Evolutionary conservation across 2,797 vertebrate species (phyloP).

Genomic region (Darevskia mixta): DNA sequence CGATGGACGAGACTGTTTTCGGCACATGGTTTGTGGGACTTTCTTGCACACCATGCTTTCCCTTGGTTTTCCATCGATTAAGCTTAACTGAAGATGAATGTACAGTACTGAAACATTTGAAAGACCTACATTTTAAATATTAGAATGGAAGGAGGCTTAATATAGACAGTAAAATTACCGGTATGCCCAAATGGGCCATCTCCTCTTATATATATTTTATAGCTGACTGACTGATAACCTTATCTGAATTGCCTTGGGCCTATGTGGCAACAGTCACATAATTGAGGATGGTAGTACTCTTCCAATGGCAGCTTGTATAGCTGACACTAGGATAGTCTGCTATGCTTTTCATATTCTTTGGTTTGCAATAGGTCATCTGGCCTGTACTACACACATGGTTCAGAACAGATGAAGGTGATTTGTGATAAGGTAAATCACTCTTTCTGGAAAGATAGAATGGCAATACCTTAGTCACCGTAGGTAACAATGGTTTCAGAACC

Average conservation of each 20-base stretch:
- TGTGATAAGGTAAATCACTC: not conserved
- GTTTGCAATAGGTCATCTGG: not conserved
- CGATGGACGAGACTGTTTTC: not conserved
- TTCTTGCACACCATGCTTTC: not conserved
- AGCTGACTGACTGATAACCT: not conserved
- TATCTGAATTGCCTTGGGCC: not conserved
- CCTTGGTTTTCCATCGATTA: accelerated
- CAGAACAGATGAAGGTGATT: not conserved
- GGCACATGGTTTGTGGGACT: not conserved
- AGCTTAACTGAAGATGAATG: not conserved
- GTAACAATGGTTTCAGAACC: not conserved
- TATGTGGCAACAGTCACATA: not conserved
- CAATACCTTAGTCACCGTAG: not conserved
- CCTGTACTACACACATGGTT: not conserved
- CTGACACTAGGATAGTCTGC: not conserved
- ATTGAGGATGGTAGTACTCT: not conserved
- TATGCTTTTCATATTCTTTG: not conserved
- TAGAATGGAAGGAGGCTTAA: not conserved
- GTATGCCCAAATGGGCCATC: not conserved
- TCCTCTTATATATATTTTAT: not conserved
- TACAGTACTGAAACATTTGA: not conserved
- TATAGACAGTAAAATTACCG: not conserved
- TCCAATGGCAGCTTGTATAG: not conserved
- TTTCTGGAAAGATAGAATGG: conserved; percentile 4
- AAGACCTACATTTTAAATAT: not conserved